A percentile compares a stretch with the other conserved stretches of the same genome.
These are phyloP conservation scores for Drosophila subpulchrella DNA, from an alignment of 1,140 invertebrate genomes.

Conservation along the genomic window DNA sequence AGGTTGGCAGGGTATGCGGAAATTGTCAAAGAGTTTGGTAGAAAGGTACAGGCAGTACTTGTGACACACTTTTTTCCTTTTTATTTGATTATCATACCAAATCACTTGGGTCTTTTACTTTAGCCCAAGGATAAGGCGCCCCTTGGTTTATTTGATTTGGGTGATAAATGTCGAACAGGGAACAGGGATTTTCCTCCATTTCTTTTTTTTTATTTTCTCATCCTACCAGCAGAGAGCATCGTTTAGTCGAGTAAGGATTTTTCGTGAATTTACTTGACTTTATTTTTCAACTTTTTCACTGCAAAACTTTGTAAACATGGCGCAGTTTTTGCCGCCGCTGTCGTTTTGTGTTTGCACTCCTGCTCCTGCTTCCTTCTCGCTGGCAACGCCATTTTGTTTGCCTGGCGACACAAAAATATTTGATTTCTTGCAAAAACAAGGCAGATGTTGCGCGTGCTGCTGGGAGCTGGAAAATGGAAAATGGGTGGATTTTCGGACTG, in stretches of 20 bases:
- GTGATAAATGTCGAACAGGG: constrained; percentile 11
- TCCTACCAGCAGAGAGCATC: constrained; percentile 33
- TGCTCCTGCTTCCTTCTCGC: constrained; percentile 34
- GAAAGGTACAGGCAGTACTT: not conserved
- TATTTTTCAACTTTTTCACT: constrained; percentile 56
- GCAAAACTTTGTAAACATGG: constrained; percentile 71
- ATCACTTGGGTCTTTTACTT: not conserved
- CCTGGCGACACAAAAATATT: constrained; percentile 81
- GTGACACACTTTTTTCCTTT: constrained; percentile 27
- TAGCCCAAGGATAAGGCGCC: not conserved
- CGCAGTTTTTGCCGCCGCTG: constrained; percentile 51
- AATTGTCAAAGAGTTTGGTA: constrained; percentile 27
- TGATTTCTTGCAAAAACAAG: constrained; percentile 81
- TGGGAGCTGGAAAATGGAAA: constrained; percentile 2
- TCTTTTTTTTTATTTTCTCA: not conserved
- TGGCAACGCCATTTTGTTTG: constrained; percentile 81
- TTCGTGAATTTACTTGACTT: constrained; percentile 26
- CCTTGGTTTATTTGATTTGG: not conserved
- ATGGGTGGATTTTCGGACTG: constrained; percentile 11
- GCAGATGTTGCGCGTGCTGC: constrained; percentile 38
- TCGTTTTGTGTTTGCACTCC: constrained; percentile 56
- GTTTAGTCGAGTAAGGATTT: constrained; percentile 8
- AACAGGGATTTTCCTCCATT: not conserved
- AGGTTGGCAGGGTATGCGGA: constrained; percentile 33
- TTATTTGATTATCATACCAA: constrained; percentile 25